Conservation (phyloP, 1,140 invertebrate genomes). For the Triops longicaudatus region DNA sequence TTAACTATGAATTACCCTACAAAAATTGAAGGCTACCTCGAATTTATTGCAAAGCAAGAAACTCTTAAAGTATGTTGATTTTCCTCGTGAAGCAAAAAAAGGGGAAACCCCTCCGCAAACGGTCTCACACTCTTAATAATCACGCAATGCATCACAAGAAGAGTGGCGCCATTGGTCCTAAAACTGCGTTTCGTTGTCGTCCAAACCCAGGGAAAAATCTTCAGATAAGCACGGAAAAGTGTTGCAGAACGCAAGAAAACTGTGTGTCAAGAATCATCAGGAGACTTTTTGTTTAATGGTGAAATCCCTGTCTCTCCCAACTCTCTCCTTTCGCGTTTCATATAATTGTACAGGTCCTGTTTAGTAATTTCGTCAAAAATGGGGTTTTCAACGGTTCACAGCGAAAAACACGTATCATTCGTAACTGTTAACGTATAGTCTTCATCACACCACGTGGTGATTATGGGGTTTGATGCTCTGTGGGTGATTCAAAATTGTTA, state of each 20-base stretch:
- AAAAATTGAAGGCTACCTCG: slow-evolving; percentile 7
- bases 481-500: too few species aligned
- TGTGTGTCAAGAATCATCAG: slow-evolving; percentile 15
- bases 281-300: not conserved
- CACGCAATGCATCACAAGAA: not conserved
- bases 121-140: not conserved
- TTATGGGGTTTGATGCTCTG: not conserved
- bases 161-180: not conserved
- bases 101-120: not conserved
- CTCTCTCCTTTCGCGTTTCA: not conserved
- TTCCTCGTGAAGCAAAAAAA: slow-evolving; percentile 1
- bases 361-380: not conserved
- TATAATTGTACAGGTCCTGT: not conserved
- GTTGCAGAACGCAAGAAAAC: not conserved
- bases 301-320: not conserved
- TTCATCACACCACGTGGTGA: not conserved
- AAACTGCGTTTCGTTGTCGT: not conserved
- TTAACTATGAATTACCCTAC: not conserved
- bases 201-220: slow-evolving; percentile 10
- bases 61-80: not conserved
- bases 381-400: not conserved
- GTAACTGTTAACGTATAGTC: not conserved
- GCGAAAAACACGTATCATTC: not conserved
- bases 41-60: slow-evolving; percentile 10
- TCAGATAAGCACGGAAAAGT: not conserved